Evolutionary conservation across 2,797 vertebrate species (phyloP).

Genomic region (Philypnodon macrostomus): DNA sequence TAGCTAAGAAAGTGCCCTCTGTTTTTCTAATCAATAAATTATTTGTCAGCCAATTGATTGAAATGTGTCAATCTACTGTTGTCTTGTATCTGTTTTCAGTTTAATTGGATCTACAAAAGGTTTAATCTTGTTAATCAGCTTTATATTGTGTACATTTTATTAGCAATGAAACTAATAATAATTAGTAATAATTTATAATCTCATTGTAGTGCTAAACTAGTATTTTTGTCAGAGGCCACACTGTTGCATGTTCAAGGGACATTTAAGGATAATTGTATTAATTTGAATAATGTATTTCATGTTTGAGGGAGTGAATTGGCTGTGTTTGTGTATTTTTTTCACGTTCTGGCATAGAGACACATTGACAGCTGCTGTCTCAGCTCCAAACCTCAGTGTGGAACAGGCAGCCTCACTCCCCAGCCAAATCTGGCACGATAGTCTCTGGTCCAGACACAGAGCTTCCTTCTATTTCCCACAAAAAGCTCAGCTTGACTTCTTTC

Average conservation of each 20-base stretch:
- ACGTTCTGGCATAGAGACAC: constrained; percentile 47
- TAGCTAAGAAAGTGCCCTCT: too few relatives aligned
- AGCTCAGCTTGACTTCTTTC: constrained; percentile 34
- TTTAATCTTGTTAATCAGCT: too few relatives aligned
- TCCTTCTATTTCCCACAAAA: constrained; percentile 48
- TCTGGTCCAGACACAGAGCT: constrained; percentile 43
- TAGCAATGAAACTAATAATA: background rate
- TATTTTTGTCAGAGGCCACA: too few relatives aligned
- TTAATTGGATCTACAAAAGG: too few relatives aligned
- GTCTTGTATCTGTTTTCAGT: too few relatives aligned
- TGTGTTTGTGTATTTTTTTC: constrained; percentile 41
- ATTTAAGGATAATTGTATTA: constrained; percentile 5
- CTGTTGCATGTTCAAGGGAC: background rate
- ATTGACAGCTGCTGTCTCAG: constrained; percentile 68
- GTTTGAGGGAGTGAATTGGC: constrained; percentile 46
- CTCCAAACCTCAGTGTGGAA: constrained; percentile 64
- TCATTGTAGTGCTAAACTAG: too few relatives aligned
- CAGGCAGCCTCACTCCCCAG: constrained; percentile 47
- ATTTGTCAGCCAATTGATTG: too few relatives aligned
- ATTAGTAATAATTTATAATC: too few relatives aligned
- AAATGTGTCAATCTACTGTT: too few relatives aligned
- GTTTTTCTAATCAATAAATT: too few relatives aligned
- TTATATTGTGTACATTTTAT: background rate
- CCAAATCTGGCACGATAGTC: constrained; percentile 57
- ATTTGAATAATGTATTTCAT: constrained; percentile 13